Percentiles rank a stretch among this genome's conserved stretches.
Evolutionary conservation across 2,113 vertebrate genomes (phyloP).

Genomic region (Gobiocypris rarus): DNA sequence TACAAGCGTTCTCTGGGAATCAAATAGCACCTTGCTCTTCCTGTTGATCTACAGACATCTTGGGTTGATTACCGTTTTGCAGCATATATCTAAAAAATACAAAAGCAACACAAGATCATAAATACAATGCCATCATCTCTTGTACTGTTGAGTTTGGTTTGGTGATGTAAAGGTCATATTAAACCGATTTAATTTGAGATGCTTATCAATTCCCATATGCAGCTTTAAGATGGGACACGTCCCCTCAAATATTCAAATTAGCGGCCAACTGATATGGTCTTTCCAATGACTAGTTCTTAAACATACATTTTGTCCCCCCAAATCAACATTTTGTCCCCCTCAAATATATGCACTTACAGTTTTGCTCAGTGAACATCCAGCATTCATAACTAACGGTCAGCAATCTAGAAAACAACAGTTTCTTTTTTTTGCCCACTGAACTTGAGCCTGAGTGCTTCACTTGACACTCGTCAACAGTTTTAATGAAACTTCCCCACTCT

Average conservation of each 20-base stretch:
- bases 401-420: constrained; percentile 4
- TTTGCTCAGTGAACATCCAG: background rate
- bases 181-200: background rate
- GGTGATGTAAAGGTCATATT: background rate
- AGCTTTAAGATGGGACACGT: background rate
- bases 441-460: constrained; percentile 73
- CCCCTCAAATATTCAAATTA: background rate
- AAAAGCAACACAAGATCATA: background rate
- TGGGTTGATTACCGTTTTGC: background rate
- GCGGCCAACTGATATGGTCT: background rate
- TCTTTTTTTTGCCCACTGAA: constrained; percentile 58
- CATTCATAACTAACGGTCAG: background rate
- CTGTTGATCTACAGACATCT: background rate
- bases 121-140: background rate
- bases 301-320: background rate
- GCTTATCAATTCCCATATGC: background rate
- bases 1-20: background rate
- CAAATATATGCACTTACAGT: background rate
- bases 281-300: background rate
- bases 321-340: background rate
- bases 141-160: background rate
- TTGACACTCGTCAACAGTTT: constrained; percentile 75
- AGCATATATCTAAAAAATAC: background rate
- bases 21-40: background rate
- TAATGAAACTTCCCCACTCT: constrained; percentile 74